A percentile compares a stretch with the other conserved stretches of the same genome.
These are phyloP conservation scores for Echinops telfairi DNA, from an alignment of 2,113 vertebrate genomes.

Conservation along the genomic window DNA sequence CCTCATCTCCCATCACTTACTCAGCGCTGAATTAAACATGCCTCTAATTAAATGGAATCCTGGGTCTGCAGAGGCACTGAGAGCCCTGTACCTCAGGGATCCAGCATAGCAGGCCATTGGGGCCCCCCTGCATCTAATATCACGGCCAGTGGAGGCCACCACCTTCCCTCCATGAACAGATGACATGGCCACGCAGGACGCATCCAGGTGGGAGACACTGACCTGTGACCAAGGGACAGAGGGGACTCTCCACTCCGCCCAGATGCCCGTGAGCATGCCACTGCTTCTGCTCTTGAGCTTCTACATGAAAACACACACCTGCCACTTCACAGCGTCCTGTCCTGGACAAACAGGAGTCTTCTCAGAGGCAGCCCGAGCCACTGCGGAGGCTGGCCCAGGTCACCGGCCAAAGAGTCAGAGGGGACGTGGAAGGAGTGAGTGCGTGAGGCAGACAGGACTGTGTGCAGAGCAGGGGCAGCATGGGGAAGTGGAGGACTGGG, in stretches of 20 bases:
- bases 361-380: too few relatives aligned
- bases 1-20: slow-evolving; percentile 55
- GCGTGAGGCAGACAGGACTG: not conserved
- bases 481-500: not conserved
- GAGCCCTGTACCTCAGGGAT: not conserved
- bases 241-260: not conserved
- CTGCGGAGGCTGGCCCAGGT: too few relatives aligned
- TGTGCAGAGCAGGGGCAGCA: not conserved
- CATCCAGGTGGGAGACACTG: not conserved
- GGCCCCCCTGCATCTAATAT: not conserved
- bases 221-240: not conserved
- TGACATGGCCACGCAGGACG: not conserved
- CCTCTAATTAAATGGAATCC: slow-evolving; percentile 15
- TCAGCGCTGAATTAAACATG: slow-evolving; percentile 37
- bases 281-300: not conserved
- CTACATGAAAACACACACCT: not conserved
- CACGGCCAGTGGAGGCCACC: not conserved
- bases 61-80: not conserved
- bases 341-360: not conserved
- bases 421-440: not conserved
- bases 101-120: not conserved
- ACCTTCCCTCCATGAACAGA: not conserved
- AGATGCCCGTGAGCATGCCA: not conserved
- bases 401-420: not conserved
- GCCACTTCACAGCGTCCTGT: not conserved